Percentiles rank a stretch among this genome's conserved stretches.
These are phyloP conservation scores for Tor tambroides DNA, from an alignment of 2,113 vertebrate genomes.

Conservation along the genomic window DNA sequence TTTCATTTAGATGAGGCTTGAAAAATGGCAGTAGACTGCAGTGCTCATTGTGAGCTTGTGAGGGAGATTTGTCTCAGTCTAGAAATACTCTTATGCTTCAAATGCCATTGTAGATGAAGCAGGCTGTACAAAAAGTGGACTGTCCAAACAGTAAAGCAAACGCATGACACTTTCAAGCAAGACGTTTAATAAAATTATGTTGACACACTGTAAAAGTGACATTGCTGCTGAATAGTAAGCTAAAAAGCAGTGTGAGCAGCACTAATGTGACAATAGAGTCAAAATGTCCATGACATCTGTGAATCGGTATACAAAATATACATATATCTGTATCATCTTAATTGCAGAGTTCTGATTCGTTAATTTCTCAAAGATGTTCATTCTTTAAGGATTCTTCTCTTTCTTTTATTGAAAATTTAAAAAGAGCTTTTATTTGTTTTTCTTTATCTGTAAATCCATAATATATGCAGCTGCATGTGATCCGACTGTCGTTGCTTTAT, in stretches of 20 bases:
- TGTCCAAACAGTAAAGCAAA: not conserved
- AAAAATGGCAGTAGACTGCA: constrained; percentile 33
- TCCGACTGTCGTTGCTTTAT: constrained; percentile 13
- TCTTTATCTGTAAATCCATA: constrained; percentile 29
- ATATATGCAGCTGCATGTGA: constrained; percentile 46
- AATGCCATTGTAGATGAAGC: constrained; percentile 9
- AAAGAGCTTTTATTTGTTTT: not conserved
- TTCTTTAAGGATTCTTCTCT: not conserved
- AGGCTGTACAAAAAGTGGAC: not conserved
- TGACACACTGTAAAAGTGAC: not conserved
- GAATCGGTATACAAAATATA: not conserved
- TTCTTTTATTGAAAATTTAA: not conserved
- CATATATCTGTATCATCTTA: not conserved
- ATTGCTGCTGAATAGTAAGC: not conserved
- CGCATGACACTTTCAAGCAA: not conserved
- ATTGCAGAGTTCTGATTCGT: not conserved
- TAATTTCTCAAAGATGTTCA: not conserved
- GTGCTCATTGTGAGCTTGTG: not conserved
- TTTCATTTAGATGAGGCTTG: constrained; percentile 32
- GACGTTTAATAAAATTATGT: not conserved
- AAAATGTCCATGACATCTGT: not conserved
- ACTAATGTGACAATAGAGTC: not conserved
- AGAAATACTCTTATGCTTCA: constrained; percentile 1
- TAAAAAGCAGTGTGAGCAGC: not conserved
- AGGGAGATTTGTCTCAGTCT: constrained; percentile 29